A percentile compares a stretch with the other conserved stretches of the same genome.
phyloP scores from a whole-genome alignment of 2,113 vertebrate genomes.

The Carollia perspicillata region DNA sequence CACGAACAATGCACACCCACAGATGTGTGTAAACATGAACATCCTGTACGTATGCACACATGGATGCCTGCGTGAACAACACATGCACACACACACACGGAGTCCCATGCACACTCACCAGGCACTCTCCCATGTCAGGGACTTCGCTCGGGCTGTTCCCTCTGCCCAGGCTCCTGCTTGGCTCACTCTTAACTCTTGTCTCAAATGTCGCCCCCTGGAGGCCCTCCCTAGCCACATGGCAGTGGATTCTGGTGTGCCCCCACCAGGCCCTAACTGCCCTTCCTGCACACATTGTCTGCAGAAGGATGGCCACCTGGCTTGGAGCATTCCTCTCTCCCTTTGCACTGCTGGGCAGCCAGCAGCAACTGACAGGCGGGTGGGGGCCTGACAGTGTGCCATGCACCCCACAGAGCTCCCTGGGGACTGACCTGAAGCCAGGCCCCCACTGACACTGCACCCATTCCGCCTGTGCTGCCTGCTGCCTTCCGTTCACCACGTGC shows the following conservation, averaged over 20 bases:
- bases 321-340: not conserved
- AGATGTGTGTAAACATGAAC: not conserved
- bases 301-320: not conserved
- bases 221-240: too few species aligned
- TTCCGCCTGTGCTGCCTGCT: not conserved
- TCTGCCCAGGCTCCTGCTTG: not conserved
- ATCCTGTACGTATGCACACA: not conserved
- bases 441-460: not conserved
- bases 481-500: not conserved
- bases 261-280: too few species aligned
- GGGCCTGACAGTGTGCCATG: fast-evolving
- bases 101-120: too few species aligned
- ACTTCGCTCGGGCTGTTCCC: not conserved
- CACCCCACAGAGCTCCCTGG: not conserved
- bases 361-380: not conserved
- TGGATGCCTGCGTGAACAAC: not conserved
- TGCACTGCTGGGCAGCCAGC: not conserved
- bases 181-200: not conserved
- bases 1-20: not conserved
- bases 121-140: not conserved
- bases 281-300: not conserved
- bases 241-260: not conserved
- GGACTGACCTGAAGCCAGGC: not conserved
- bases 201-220: not conserved
- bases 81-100: fast-evolving